Base-by-base conservation (phyloP, 2,888 invertebrate species). In the Rhamphomyia laevipes region DNA sequence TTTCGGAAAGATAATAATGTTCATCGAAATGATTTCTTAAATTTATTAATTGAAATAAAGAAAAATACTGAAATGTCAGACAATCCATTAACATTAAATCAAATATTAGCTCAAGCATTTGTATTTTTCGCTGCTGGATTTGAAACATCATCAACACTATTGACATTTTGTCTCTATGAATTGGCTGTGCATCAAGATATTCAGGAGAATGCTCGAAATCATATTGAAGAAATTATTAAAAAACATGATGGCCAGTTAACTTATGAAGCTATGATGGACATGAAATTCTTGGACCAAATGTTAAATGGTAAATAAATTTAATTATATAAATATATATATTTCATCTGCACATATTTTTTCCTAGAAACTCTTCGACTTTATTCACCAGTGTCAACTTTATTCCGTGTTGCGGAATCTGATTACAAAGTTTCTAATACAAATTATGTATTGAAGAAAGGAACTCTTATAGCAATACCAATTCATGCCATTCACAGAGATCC, bases 121-220 rank as follows among this genome's bases (percentile, higher is more conserved):
- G 59, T 73, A 10, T 75, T 78, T 53, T 71, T 73, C 52, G 52
- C 61, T 1, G 76, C 73, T 46, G 75, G 75, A 7, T 73, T 67
- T 48, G 74, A 74, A 58, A 73, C 74, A 1, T 72, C 72, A 4
- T 60, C 64, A 4, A 62, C 67, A 2, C 66, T 68, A 1, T 60
- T 72, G 52, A 65, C 67, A 30, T 74, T 70, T 53, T 64, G 66
- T 17, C 52, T 73, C 7, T 73, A 68, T 53, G 71, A 72, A 55
- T 57, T 75, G 12, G 70, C 73, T 1, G 53, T 61, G 10, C 64
- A 73, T 59, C 66, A 61, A n/a, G 63, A 70, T 1, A 54, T 70
- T 7, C 74, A 74, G 52, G 60, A 64, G 2, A 67, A 58, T 50
- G 56, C 67, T 4, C 56, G 69, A 21, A 55, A 61, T 13, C 73